phyloP scores from a whole-genome alignment of 2,888 invertebrate genomes.

The Dynastes grantii region DNA sequence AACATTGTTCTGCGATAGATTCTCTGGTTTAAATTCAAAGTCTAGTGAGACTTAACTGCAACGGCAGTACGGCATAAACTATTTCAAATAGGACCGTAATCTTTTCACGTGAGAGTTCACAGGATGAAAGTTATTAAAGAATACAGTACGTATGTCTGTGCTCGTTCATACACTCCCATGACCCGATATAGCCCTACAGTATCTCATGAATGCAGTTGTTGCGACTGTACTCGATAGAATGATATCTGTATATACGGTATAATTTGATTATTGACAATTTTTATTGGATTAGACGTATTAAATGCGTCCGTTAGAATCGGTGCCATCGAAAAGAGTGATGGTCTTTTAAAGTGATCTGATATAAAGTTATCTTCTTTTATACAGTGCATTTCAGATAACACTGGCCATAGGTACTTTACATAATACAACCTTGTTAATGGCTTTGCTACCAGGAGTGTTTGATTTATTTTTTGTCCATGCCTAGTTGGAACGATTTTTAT shows the following conservation, averaged over 20 bases:
- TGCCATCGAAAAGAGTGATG: not conserved
- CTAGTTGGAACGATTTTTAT: too few relatives aligned
- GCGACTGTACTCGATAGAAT: not conserved
- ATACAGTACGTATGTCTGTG: not conserved
- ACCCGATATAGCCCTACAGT: constrained; percentile 40
- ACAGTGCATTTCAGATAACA: too few relatives aligned
- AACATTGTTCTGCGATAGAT: too few relatives aligned
- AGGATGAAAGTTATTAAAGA: constrained; percentile 47
- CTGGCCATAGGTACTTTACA: too few relatives aligned
- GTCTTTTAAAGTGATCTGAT: not conserved
- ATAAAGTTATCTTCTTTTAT: too few relatives aligned
- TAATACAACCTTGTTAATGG: too few relatives aligned
- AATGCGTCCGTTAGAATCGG: constrained; percentile 20
- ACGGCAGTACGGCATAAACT: constrained; percentile 9
- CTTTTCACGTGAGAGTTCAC: constrained; percentile 46
- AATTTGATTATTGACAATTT: constrained; percentile 39
- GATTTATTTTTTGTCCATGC: too few relatives aligned
- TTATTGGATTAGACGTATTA: constrained; percentile 39
- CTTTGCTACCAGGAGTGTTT: too few relatives aligned
- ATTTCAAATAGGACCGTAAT: constrained; percentile 31
- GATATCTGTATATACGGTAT: not conserved
- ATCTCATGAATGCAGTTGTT: not conserved
- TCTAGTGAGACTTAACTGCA: not conserved
- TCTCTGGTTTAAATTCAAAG: too few relatives aligned
- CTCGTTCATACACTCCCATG: constrained; percentile 27